Conservation (phyloP, 2,797 vertebrate genomes). For the Staurois parvus region DNA sequence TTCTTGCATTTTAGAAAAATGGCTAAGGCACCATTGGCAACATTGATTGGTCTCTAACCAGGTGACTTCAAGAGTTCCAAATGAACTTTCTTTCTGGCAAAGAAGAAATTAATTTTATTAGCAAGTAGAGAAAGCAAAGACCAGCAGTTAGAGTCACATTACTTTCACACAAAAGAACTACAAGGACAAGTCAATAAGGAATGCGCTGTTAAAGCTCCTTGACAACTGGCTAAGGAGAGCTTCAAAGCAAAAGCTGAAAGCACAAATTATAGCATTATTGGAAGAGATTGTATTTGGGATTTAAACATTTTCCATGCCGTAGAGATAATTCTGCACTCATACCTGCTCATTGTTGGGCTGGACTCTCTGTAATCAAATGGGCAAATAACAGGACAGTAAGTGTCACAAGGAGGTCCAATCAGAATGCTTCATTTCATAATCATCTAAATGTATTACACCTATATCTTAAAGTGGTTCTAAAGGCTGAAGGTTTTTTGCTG, state of each 20-base stretch:
- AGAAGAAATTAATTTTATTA: slow-evolving; percentile 32
- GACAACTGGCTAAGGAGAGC: slow-evolving; percentile 12
- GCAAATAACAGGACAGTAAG: slow-evolving; percentile 66
- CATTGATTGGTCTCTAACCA: background rate
- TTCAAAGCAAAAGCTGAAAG: slow-evolving; percentile 55
- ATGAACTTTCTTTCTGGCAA: background rate
- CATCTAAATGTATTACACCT: background rate
- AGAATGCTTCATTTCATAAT: slow-evolving; percentile 14
- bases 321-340: slow-evolving; percentile 71
- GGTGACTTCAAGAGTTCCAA: background rate
- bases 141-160: slow-evolving; percentile 13
- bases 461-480: too few relatives aligned
- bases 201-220: slow-evolving; percentile 9
- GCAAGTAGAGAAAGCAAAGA: slow-evolving; percentile 35
- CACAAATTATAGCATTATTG: slow-evolving; percentile 29
- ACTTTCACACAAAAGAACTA: background rate
- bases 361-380: slow-evolving; percentile 85
- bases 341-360: slow-evolving; percentile 84
- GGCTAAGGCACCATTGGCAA: background rate
- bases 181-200: slow-evolving; percentile 13
- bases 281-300: slow-evolving; percentile 31
- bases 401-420: slow-evolving; percentile 17
- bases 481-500: too few relatives aligned
- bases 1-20: background rate
- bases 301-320: slow-evolving; percentile 43